These are phyloP conservation scores for Stigmatopora argus DNA, from an alignment of 2,113 vertebrate species.

Conservation along the genomic window DNA sequence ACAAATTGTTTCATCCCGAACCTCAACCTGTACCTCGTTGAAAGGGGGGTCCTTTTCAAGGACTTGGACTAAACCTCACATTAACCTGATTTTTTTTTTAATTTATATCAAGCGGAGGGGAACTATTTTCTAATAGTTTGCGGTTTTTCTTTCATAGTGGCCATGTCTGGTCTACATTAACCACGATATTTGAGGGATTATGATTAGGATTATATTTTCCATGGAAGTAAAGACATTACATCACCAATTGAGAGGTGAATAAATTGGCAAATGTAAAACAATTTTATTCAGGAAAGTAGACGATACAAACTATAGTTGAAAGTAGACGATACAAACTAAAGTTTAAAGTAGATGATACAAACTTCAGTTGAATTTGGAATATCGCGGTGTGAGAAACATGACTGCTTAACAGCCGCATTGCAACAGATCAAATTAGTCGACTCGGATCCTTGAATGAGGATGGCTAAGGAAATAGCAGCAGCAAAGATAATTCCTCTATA, in stretches of 20 bases:
- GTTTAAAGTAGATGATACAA: background rate
- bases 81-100: too few relatives aligned
- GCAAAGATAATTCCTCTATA: slow-evolving; percentile 63
- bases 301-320: too few relatives aligned
- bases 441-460: slow-evolving; percentile 71
- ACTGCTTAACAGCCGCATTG: slow-evolving; percentile 66
- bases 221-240: background rate
- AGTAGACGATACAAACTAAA: background rate
- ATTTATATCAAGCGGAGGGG: too few relatives aligned
- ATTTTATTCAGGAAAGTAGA: background rate
- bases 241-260: background rate
- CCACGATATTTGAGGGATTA: too few relatives aligned
- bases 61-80: too few relatives aligned
- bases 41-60: too few relatives aligned
- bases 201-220: background rate
- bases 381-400: slow-evolving; percentile 73
- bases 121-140: too few relatives aligned
- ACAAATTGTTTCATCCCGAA: too few relatives aligned
- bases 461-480: slow-evolving; percentile 48
- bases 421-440: slow-evolving; percentile 89
- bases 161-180: too few relatives aligned
- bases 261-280: background rate
- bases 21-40: too few relatives aligned
- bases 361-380: slow-evolving; percentile 63
- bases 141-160: too few relatives aligned